Evolutionary conservation across 2,888 invertebrate species (phyloP), one percentile per base, ranked within the genome.

Genomic region (Pegoplata infirma): DNA sequence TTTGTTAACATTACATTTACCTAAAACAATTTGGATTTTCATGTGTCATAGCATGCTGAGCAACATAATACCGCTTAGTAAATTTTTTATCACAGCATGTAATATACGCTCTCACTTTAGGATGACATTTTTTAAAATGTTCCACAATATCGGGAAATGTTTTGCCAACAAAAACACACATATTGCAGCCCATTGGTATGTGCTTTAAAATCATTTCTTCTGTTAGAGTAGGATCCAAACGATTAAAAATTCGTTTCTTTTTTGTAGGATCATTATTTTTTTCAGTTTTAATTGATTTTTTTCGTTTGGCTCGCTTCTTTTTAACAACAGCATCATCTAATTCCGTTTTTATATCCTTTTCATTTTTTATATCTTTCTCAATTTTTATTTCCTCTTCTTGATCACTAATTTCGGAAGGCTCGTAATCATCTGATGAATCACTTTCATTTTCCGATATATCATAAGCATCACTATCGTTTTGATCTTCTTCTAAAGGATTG

Each of bases 11-110:
- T n/a, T n/a, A n/a, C n/a, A n/a, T n/a, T n/a, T 84, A 89, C 89
- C 88, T 89, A 14, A 89, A 89, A 44, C 87, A 88, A 64, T 88
- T 86, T 0, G 89, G 89, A 83, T 90, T 86, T 28, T 88, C 83
- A 76, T 90, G 89, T 16, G 86, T 84, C 25, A 88, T 84, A 0
- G 89, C 89, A 77, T 90, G 89, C 66, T 89, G 89, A 0, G 89
- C 85, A 6, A 90, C 82, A 0, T 87, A 83, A 49, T 86, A 86
- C 10, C 88, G 84, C 74, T 88, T 87, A 17, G 85, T 88, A 0
- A 89, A 84, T 67, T 88, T 89, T 1, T 87, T 86, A 1, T 88
- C 87, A 53, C 89, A 90, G 61, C 89, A 90, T 28, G 86, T 84
- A 0, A 89, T 84, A 75, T 85, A 89, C 2, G 87, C 83, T 7